A percentile compares a stretch with the other conserved stretches of the same genome.
These are phyloP conservation scores for Oncorhynchus gorbuscha DNA, from an alignment of 2,113 vertebrate genomes.

Conservation along the genomic window DNA sequence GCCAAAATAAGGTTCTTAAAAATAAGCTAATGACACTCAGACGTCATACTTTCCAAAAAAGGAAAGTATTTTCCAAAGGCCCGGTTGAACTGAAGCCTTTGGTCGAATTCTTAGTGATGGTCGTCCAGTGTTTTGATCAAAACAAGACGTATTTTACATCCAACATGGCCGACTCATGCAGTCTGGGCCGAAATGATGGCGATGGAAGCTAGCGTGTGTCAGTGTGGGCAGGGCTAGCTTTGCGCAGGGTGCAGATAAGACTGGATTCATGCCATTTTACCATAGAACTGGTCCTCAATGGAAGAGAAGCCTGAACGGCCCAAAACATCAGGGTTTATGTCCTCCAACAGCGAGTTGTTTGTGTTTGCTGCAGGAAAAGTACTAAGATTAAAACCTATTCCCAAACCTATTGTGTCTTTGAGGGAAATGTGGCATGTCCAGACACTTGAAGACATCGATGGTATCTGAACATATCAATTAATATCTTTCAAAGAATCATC, in stretches of 20 bases:
- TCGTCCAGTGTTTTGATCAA: background rate
- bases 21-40: slow-evolving; percentile 35
- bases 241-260: background rate
- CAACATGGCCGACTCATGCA: slow-evolving; percentile 30
- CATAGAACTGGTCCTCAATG: slow-evolving; percentile 24
- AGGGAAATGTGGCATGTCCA: too few species aligned
- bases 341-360: slow-evolving; percentile 41
- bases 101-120: background rate
- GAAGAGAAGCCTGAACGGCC: slow-evolving; percentile 1
- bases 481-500: background rate
- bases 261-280: slow-evolving; percentile 27
- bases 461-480: background rate
- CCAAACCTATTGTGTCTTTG: background rate
- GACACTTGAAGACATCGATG: background rate
- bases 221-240: background rate
- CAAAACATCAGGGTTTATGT: slow-evolving; percentile 17
- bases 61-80: slow-evolving; percentile 43
- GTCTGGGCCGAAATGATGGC: background rate
- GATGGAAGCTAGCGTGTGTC: slow-evolving; percentile 5
- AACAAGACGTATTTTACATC: slow-evolving; percentile 7
- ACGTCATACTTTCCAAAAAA: slow-evolving; percentile 32
- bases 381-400: slow-evolving; percentile 15
- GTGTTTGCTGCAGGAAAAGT: slow-evolving; percentile 35
- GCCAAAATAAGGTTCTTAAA: slow-evolving; percentile 29
- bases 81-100: slow-evolving; percentile 6